Evolutionary conservation across 2,797 vertebrate genomes (phyloP).

Genomic region (Diplodus sargus): DNA sequence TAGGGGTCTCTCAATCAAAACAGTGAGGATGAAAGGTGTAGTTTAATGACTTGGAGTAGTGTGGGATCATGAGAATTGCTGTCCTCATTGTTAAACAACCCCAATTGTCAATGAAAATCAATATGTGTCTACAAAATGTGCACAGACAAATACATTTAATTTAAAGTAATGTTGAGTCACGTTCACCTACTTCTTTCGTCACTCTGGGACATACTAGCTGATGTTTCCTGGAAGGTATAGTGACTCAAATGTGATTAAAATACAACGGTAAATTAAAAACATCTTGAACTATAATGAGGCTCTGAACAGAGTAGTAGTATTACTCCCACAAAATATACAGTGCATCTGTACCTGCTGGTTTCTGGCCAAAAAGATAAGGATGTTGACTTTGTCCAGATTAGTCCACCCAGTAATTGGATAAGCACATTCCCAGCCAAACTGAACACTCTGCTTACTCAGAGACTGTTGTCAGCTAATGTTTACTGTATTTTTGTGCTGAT

Average conservation of each 20-base stretch:
- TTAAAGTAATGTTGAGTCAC: too few species aligned
- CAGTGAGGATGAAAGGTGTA: too few species aligned
- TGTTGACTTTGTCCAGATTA: slow-evolving; percentile 68
- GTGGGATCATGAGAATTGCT: too few species aligned
- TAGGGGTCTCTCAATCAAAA: too few species aligned
- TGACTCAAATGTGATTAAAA: slow-evolving; percentile 14
- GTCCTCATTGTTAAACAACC: too few species aligned
- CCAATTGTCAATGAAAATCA: too few species aligned
- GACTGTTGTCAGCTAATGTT: slow-evolving; percentile 13
- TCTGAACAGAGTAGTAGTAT: background rate
- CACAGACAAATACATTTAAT: too few species aligned
- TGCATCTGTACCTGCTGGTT: slow-evolving; percentile 30
- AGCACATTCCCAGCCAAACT: slow-evolving; percentile 52
- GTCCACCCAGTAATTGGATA: slow-evolving; percentile 43
- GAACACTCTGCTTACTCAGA: slow-evolving; percentile 26
- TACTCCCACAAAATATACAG: slow-evolving; percentile 32
- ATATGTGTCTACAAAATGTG: too few species aligned
- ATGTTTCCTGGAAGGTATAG: too few species aligned
- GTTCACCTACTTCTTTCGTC: too few species aligned
- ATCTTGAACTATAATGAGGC: slow-evolving; percentile 2
- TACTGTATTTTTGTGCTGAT: slow-evolving; percentile 9
- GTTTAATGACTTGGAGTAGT: too few species aligned
- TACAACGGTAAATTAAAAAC: background rate
- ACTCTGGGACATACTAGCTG: too few species aligned
- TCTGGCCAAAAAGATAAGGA: slow-evolving; percentile 63